Evolutionary conservation across 2,113 vertebrate species (phyloP).

Genomic region (Nestor notabilis): DNA sequence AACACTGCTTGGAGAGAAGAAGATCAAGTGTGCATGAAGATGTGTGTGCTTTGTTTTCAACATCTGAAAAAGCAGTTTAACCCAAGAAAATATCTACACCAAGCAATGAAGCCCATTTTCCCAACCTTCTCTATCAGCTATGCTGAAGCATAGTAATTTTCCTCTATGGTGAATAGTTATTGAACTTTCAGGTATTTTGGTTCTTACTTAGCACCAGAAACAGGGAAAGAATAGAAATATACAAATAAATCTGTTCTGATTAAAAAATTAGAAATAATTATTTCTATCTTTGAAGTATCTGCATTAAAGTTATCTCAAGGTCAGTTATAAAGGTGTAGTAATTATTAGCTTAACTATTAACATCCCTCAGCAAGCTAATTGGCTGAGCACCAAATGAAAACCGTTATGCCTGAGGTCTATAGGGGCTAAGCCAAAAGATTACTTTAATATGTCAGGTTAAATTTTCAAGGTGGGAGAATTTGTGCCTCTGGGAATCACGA

Average conservation of each 20-base stretch:
- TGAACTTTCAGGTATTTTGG: not conserved
- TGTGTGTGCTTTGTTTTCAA: not conserved
- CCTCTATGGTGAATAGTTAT: not conserved
- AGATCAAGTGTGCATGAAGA: not conserved
- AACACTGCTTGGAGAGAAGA: not conserved
- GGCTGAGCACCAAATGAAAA: not conserved
- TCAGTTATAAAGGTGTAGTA: conserved; percentile 4
- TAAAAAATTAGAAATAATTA: not conserved
- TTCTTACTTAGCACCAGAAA: not conserved
- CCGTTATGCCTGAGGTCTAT: not conserved
- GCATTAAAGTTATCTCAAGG: not conserved
- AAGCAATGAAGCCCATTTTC: not conserved
- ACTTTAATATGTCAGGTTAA: not conserved
- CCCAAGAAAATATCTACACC: not conserved
- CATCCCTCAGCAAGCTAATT: conserved; percentile 13
- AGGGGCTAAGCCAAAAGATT: not conserved
- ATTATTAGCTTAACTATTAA: conserved; percentile 45
- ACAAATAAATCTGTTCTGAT: not conserved
- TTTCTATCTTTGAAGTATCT: not conserved
- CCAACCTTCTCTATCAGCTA: not conserved
- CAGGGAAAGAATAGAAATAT: not conserved
- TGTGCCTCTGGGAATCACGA: not conserved
- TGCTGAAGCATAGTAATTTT: not conserved
- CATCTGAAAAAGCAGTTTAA: not conserved
- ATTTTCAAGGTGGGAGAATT: not conserved